Conservation (phyloP, 2,888 invertebrate species). For the Polymixis lichenea region DNA sequence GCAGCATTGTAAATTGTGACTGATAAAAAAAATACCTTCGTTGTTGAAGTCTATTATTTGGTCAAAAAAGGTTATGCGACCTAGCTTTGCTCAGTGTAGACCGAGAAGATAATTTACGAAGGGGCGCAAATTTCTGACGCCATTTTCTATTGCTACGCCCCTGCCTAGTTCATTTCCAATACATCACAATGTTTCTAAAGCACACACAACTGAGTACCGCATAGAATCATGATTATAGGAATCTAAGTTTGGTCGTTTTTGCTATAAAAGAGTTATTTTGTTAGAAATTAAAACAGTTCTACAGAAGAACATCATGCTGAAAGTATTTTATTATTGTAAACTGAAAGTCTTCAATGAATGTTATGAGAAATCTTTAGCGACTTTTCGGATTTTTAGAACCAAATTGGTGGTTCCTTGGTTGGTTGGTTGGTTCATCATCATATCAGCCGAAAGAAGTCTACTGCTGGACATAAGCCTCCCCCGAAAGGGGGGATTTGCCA, state of each 20-base stretch:
- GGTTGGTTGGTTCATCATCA: background rate
- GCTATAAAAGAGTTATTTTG: conserved; percentile 2
- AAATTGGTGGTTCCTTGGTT: background rate
- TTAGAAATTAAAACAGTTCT: conserved; percentile 11
- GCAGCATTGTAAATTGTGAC: no score
- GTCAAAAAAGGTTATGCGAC: no score
- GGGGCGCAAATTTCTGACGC: no score
- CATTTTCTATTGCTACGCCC: no score
- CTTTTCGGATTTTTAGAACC: background rate
- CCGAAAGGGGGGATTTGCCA: no score
- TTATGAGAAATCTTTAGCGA: background rate
- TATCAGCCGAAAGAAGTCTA: no score
- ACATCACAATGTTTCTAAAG: background rate
- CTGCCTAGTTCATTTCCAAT: conserved; percentile 13
- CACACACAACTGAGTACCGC: conserved; percentile 30
- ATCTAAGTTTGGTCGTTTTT: conserved; percentile 58
- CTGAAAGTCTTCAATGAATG: background rate
- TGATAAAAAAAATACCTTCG: no score
- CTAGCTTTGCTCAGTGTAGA: no score
- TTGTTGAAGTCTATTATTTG: no score
- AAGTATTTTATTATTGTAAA: background rate
- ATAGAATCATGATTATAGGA: conserved; percentile 21
- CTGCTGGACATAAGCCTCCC: no score
- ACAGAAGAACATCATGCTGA: background rate
- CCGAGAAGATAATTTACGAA: no score